Conservation (phyloP, 2,888 invertebrate species). For the Zootermopsis nevadensis region DNA sequence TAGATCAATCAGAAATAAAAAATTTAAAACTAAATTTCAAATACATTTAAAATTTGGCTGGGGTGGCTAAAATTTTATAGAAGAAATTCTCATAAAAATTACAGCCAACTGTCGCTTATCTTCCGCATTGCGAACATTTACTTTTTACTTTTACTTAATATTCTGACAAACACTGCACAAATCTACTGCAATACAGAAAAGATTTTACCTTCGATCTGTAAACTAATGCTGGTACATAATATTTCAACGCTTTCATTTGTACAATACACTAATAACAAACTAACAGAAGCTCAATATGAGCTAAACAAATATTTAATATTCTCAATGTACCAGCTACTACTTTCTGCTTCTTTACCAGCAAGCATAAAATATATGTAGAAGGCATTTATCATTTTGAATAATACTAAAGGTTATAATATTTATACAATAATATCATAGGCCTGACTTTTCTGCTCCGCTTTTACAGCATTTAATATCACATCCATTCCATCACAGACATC, state of each 20-base stretch:
- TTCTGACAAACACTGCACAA: neutral
- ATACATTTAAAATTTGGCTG: no score
- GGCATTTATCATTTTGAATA: constrained; percentile 25
- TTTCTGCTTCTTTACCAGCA: neutral
- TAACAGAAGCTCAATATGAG: constrained; percentile 34
- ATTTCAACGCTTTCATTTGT: constrained; percentile 25
- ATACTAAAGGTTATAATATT: constrained; percentile 29
- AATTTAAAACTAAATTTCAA: no score
- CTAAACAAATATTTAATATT: constrained; percentile 31
- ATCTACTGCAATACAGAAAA: neutral
- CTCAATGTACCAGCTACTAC: neutral
- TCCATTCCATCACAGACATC: neutral
- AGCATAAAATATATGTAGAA: constrained; percentile 14
- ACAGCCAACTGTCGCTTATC: no score
- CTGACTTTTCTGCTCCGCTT: constrained; percentile 2
- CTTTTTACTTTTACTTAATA: neutral
- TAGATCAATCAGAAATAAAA: no score
- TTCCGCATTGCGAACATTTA: no score
- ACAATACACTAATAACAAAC: neutral
- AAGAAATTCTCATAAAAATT: no score
- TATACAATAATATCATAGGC: constrained; percentile 30
- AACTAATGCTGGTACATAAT: constrained; percentile 8
- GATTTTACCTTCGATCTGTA: constrained; percentile 12
- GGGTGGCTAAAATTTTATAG: no score
- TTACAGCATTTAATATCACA: constrained; percentile 20